phyloP scores from a whole-genome alignment of 1,140 invertebrate species.

The Drosophila oshimai region DNA sequence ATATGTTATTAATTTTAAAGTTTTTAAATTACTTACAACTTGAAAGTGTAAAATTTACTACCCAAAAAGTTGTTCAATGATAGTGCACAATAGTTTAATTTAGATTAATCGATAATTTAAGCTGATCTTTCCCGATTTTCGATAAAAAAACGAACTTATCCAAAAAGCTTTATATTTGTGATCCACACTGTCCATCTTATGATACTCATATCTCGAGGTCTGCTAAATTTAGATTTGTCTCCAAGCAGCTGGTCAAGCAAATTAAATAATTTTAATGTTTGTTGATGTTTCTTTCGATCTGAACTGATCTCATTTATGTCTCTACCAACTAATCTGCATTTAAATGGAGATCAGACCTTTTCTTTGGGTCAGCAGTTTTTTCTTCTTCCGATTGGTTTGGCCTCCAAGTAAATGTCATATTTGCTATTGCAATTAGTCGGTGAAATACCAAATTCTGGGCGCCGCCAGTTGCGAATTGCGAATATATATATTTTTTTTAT shows the following conservation, averaged over 20 bases:
- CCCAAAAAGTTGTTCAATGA: too few relatives aligned
- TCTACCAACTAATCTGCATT: constrained; percentile 15
- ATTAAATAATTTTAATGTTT: constrained; percentile 8
- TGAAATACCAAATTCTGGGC: constrained; percentile 24
- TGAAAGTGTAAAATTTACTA: too few relatives aligned
- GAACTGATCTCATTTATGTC: constrained; percentile 25
- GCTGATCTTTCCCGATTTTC: too few relatives aligned
- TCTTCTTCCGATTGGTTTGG: constrained; percentile 19
- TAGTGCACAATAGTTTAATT: not conserved
- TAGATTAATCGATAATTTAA: not conserved
- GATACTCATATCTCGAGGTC: constrained; percentile 11
- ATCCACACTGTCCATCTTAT: constrained; percentile 2
- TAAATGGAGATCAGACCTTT: constrained; percentile 12
- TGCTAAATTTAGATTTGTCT: constrained; percentile 27
- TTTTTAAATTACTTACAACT: too few relatives aligned
- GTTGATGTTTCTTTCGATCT: constrained; percentile 1
- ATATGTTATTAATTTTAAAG: too few relatives aligned
- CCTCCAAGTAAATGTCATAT: constrained; percentile 22
- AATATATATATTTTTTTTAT: not conserved
- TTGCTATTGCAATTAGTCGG: constrained; percentile 16
- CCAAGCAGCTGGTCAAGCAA: not conserved
- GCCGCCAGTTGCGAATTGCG: constrained; percentile 9
- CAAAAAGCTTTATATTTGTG: not conserved
- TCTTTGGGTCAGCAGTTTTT: not conserved
- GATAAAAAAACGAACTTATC: too few relatives aligned